These are phyloP conservation scores for Drosophila funebris DNA, from an alignment of 1,140 invertebrate species.

Conservation along the genomic window DNA sequence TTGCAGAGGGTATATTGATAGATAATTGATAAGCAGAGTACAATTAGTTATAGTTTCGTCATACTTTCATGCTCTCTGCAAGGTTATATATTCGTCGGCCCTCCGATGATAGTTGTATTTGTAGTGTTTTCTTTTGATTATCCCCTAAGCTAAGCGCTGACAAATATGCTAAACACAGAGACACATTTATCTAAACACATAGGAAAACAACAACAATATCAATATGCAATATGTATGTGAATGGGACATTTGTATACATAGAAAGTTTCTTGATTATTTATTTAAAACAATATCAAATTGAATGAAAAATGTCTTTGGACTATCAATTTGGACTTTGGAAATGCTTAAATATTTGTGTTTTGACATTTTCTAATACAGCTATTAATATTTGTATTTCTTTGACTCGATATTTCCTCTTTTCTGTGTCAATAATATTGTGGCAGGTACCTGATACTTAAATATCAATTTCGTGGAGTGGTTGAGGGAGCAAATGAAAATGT, in stretches of 20 bases:
- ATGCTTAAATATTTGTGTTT: conserved; percentile 26
- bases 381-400: conserved; percentile 42
- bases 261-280: conserved; percentile 8
- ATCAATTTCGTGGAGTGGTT: conserved; percentile 54
- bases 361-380: neutral
- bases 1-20: neutral
- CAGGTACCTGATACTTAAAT: conserved; percentile 81
- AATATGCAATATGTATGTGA: conserved; percentile 23
- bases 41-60: too few relatives aligned
- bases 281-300: conserved; percentile 40
- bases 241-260: conserved; percentile 27
- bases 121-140: conserved; percentile 27
- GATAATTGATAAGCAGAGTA: too few relatives aligned
- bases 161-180: conserved; percentile 60
- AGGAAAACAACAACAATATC: conserved; percentile 52
- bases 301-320: conserved; percentile 16
- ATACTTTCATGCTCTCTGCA: neutral
- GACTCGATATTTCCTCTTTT: conserved; percentile 15
- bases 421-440: conserved; percentile 57
- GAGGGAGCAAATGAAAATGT: conserved; percentile 48
- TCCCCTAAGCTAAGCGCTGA: conserved; percentile 55
- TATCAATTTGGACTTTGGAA: conserved; percentile 44
- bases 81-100: conserved; percentile 26
- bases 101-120: conserved; percentile 22
- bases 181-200: conserved; percentile 38